phyloP scores from a whole-genome alignment of 1,140 invertebrate genomes.

The Cherax quadricarinatus region DNA sequence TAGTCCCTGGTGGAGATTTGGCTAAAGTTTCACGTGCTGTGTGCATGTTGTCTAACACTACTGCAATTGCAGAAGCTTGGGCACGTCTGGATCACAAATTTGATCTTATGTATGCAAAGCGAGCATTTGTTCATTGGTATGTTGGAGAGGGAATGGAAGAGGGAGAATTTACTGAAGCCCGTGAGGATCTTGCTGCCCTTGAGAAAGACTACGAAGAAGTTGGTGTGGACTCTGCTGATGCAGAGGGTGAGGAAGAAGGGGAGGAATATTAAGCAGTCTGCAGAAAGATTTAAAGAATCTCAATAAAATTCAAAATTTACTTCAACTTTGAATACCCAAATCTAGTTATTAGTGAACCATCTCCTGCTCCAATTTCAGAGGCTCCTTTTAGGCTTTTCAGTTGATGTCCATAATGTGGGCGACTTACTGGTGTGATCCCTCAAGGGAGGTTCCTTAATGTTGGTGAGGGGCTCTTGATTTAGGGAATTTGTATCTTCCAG shows the following conservation, averaged over 20 bases:
- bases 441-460: no score
- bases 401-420: no score
- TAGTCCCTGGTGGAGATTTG: constrained; percentile 81
- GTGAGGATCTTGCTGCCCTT: constrained; percentile 89
- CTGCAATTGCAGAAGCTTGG: constrained; percentile 83
- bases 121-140: constrained; percentile 59
- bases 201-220: constrained; percentile 81
- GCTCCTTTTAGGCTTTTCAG: no score
- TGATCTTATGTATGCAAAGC: constrained; percentile 81
- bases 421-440: no score
- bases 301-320: neutral
- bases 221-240: constrained; percentile 54
- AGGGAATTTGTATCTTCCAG: no score
- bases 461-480: no score
- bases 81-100: constrained; percentile 85
- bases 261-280: constrained; percentile 26
- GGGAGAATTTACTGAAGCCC: constrained; percentile 89
- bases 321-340: no score
- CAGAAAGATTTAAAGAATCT: neutral
- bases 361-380: no score
- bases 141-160: constrained; percentile 61
- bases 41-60: constrained; percentile 89
- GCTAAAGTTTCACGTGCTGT: constrained; percentile 82
- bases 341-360: no score
- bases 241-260: constrained; percentile 52